Percentiles rank a stretch among this genome's conserved stretches.
Conservation (phyloP, 2,113 vertebrate species). For the Dinomys branickii region DNA sequence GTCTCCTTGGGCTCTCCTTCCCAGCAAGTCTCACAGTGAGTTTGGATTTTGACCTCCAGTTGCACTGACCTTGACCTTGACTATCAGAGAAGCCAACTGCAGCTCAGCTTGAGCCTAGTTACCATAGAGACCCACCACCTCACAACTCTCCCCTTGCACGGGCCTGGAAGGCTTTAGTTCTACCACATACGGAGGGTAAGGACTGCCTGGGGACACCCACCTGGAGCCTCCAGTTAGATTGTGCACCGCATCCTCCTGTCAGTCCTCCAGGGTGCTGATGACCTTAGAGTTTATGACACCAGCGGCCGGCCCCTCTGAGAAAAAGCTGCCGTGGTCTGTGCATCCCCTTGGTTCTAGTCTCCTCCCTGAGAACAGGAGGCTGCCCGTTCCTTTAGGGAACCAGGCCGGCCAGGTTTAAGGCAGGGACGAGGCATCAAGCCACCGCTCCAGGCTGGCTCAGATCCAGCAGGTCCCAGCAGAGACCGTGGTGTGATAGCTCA, state of each 20-base stretch:
- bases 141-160: not conserved
- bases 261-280: not conserved
- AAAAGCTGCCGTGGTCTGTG: not conserved
- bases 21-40: not conserved
- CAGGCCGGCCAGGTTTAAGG: not conserved
- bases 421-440: not conserved
- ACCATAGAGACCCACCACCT: not conserved
- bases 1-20: not conserved
- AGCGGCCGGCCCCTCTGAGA: not conserved
- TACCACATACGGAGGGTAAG: not conserved
- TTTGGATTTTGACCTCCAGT: constrained; percentile 6
- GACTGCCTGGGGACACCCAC: not conserved
- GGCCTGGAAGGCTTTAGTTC: not conserved
- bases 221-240: not conserved
- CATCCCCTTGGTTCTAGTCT: not conserved
- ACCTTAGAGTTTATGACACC: not conserved
- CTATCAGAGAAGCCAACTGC: not conserved
- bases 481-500: not conserved
- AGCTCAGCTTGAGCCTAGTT: constrained; percentile 11
- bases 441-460: not conserved
- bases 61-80: not conserved
- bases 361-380: not conserved
- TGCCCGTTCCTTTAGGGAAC: not conserved
- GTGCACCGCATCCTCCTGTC: not conserved
- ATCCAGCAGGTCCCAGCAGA: not conserved